These are phyloP conservation scores for Telmatherina bonti DNA, from an alignment of 2,797 vertebrate species.

Conservation along the genomic window DNA sequence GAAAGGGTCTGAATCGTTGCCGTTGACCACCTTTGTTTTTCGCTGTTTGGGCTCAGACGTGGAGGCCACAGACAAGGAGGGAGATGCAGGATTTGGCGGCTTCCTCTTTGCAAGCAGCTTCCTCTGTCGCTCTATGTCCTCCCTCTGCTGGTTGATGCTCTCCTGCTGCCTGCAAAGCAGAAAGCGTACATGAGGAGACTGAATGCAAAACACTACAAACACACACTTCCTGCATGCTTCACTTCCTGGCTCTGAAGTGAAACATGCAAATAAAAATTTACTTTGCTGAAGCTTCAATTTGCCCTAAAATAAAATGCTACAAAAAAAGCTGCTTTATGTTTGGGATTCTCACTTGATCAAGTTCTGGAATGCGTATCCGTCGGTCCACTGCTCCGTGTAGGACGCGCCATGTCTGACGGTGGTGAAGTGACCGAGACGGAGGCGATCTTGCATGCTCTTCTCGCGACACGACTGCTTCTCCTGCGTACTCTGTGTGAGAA, in stretches of 20 bases:
- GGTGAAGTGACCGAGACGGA: conserved; percentile 98
- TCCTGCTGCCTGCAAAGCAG: conserved; percentile 91
- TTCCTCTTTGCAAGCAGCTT: conserved; percentile 98
- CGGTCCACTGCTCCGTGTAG: conserved; percentile 99
- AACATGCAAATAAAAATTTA: background rate
- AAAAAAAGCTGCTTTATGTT: background rate
- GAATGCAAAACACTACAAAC: background rate
- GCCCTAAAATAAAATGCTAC: too few relatives aligned
- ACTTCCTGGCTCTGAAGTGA: conserved; percentile 3
- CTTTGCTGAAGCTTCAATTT: too few relatives aligned
- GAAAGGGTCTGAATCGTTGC: conserved; percentile 98
- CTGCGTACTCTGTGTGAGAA: conserved; percentile 84
- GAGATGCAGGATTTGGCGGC: conserved; percentile 92
- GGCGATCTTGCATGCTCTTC: conserved; percentile 99
- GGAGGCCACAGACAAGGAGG: conserved; percentile 89
- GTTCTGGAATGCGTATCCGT: conserved; percentile 99
- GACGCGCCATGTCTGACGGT: conserved; percentile 98
- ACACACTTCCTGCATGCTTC: background rate
- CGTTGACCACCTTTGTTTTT: conserved; percentile 98
- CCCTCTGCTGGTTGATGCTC: conserved; percentile 98
- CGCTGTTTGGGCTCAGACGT: conserved; percentile 97
- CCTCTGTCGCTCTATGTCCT: conserved; percentile 98
- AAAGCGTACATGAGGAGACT: background rate
- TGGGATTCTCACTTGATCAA: conserved; percentile 93
- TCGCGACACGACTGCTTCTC: conserved; percentile 98